Percentiles rank a stretch among this genome's conserved stretches.
phyloP scores from a whole-genome alignment of 2,113 vertebrate genomes.

The Gopherus flavomarginatus region DNA sequence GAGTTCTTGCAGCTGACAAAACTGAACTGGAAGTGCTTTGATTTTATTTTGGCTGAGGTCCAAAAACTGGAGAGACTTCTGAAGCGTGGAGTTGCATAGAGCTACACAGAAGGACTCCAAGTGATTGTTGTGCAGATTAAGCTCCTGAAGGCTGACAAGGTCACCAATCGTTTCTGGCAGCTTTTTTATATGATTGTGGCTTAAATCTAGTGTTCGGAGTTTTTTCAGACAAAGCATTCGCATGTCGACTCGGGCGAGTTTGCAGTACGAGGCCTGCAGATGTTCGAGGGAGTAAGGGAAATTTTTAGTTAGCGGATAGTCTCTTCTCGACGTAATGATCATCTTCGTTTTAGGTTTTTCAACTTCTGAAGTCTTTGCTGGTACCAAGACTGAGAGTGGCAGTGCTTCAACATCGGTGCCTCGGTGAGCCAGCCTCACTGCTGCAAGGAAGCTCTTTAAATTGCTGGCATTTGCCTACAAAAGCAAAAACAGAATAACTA shows the following conservation, averaged over 20 bases:
- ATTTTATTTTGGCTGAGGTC: constrained; percentile 95
- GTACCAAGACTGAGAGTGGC: constrained; percentile 85
- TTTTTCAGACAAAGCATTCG: constrained; percentile 89
- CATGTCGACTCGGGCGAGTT: constrained; percentile 88
- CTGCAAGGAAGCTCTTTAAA: constrained; percentile 93
- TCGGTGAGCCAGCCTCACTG: constrained; percentile 89
- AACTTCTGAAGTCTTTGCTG: constrained; percentile 90
- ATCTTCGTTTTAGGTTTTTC: constrained; percentile 95
- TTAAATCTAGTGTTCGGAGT: constrained; percentile 93
- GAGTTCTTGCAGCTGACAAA: constrained; percentile 88
- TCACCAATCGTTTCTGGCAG: constrained; percentile 92
- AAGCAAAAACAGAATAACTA: background rate
- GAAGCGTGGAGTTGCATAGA: constrained; percentile 89
- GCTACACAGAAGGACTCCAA: constrained; percentile 88
- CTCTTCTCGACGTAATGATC: constrained; percentile 90
- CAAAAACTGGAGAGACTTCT: constrained; percentile 87
- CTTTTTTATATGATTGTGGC: constrained; percentile 94
- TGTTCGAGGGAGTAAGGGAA: constrained; percentile 94
- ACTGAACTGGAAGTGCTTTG: constrained; percentile 86
- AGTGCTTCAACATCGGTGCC: constrained; percentile 80
- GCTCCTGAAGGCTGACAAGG: constrained; percentile 89
- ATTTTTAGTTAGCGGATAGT: constrained; percentile 92
- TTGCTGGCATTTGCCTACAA: constrained; percentile 87
- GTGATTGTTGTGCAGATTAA: constrained; percentile 90
- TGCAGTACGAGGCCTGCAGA: constrained; percentile 95